Percentiles rank a stretch among this genome's conserved stretches.
These are phyloP conservation scores for Tribolium madens DNA, from an alignment of 1,140 invertebrate genomes.

Conservation along the genomic window DNA sequence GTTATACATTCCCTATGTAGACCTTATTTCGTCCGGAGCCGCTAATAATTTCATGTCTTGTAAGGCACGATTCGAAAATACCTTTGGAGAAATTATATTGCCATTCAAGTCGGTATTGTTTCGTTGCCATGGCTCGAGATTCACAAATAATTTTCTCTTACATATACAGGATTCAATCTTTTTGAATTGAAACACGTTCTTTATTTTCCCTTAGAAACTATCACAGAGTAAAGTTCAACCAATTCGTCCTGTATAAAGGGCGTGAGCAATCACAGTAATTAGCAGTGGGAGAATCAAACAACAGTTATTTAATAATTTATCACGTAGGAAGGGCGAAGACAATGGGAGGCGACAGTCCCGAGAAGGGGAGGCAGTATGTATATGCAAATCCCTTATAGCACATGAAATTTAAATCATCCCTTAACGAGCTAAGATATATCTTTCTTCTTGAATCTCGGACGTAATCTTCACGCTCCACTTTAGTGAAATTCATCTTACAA, in stretches of 20 bases:
- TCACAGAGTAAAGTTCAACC: not conserved
- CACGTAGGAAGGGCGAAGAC: not conserved
- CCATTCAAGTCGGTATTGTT: slow-evolving; percentile 23
- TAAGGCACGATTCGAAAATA: slow-evolving; percentile 25
- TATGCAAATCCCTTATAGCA: slow-evolving; percentile 10
- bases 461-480: not conserved
- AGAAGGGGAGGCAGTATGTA: not conserved
- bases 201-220: no score
- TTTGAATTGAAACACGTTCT: no score
- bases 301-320: slow-evolving; percentile 17
- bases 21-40: slow-evolving; percentile 3
- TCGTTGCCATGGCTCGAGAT: slow-evolving; percentile 26
- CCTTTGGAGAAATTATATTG: slow-evolving; percentile 22
- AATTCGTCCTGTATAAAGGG: no score
- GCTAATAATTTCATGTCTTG: slow-evolving; percentile 11
- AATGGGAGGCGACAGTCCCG: not conserved
- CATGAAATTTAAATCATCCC: slow-evolving; percentile 1
- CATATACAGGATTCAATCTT: no score
- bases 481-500: not conserved
- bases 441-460: not conserved
- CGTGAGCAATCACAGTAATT: not conserved
- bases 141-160: no score
- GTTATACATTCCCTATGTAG: slow-evolving; percentile 5
- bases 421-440: slow-evolving; percentile 8
- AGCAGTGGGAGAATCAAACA: slow-evolving; percentile 1